Evolutionary conservation across 2,113 vertebrate species (phyloP).

Genomic region (Mustela lutreola): DNA sequence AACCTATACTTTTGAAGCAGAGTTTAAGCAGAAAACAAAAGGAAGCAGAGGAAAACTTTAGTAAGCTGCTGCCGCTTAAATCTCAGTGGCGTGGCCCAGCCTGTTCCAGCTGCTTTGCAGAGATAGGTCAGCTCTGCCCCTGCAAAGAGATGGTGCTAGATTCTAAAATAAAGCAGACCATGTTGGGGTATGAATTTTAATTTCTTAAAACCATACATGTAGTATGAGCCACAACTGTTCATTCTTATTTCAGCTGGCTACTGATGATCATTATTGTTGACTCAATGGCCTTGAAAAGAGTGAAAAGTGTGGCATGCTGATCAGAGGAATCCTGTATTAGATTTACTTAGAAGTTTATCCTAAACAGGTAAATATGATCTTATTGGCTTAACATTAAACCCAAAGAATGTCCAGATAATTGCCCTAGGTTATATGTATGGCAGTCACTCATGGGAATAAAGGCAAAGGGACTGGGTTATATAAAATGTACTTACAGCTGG

Average conservation of each 20-base stretch:
- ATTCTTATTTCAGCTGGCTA: background rate
- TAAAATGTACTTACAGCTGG: background rate
- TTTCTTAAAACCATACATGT: background rate
- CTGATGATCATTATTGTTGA: background rate
- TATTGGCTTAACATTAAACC: conserved; percentile 36
- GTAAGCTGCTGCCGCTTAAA: background rate
- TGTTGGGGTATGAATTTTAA: background rate
- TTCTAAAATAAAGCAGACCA: background rate
- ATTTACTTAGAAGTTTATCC: conserved; percentile 13
- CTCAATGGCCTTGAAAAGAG: background rate
- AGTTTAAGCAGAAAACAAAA: conserved; percentile 40
- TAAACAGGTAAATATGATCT: conserved; percentile 17
- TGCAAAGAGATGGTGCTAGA: background rate
- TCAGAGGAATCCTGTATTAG: background rate
- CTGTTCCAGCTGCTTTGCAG: background rate
- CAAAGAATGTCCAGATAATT: background rate
- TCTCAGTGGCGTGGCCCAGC: background rate
- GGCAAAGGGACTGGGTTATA: background rate
- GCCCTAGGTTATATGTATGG: background rate
- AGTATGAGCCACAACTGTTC: background rate
- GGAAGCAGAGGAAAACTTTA: background rate
- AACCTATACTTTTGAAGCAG: background rate
- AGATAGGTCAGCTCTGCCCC: background rate
- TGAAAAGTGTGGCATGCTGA: background rate
- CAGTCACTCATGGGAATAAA: background rate